Evolutionary conservation across 2,888 invertebrate genomes (phyloP).

Genomic region (Pasiphila rectangulata): DNA sequence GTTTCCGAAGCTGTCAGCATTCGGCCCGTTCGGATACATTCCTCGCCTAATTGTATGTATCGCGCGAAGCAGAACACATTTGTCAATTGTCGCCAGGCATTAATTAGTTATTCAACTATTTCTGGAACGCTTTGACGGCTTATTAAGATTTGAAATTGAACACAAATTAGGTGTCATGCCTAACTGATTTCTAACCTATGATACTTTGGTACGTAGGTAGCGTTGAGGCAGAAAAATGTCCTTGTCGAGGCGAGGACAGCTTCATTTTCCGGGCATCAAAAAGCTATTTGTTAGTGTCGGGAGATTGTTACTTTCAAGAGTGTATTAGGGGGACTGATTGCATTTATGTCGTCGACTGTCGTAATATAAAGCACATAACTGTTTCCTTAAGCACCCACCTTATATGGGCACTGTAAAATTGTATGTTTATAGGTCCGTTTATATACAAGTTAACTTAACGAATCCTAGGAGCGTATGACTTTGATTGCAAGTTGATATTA

Average conservation of each 20-base stretch:
- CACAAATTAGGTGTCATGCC: constrained; percentile 77
- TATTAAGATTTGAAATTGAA: constrained; percentile 79
- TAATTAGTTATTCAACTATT: constrained; percentile 76
- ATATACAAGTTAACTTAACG: too few species aligned
- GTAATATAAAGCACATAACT: too few species aligned
- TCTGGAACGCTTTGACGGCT: constrained; percentile 77
- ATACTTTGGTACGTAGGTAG: constrained; percentile 37
- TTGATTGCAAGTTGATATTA: too few species aligned
- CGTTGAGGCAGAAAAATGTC: constrained; percentile 58
- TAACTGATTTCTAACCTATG: constrained; percentile 67
- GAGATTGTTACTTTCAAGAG: constrained; percentile 27
- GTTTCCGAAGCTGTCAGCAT: constrained; percentile 53
- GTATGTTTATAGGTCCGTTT: too few species aligned
- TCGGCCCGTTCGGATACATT: constrained; percentile 66
- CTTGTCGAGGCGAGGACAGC: constrained; percentile 60
- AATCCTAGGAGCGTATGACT: too few species aligned
- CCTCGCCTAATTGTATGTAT: constrained; percentile 75
- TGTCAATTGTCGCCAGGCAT: constrained; percentile 75
- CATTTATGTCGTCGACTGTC: too few species aligned
- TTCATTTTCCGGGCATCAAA: constrained; percentile 75
- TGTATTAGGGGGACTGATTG: constrained; percentile 6
- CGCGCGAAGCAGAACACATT: constrained; percentile 68
- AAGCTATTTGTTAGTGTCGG: constrained; percentile 56
- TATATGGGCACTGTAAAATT: too few species aligned
- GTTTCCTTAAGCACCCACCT: too few species aligned